phyloP scores from a whole-genome alignment of 1,140 invertebrate genomes.

The Drosophila bocki region DNA sequence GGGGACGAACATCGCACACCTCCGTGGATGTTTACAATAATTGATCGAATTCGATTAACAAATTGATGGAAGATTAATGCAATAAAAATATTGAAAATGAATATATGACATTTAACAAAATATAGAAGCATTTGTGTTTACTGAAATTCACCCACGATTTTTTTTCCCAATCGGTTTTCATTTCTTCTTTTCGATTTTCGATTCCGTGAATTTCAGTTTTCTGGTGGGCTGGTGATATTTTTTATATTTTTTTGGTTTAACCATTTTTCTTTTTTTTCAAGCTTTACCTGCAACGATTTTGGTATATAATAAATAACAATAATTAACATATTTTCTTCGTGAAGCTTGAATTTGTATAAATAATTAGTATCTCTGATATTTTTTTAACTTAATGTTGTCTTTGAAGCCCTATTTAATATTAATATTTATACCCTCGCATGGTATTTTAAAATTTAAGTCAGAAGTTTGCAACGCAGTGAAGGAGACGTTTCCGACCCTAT shows the following conservation, averaged over 20 bases:
- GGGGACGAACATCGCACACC: conserved; percentile 15
- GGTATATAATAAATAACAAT: background rate
- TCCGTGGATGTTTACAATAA: conserved; percentile 38
- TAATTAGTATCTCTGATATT: background rate
- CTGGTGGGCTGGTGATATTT: background rate
- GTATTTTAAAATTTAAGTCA: too few species aligned
- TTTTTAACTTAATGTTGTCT: background rate
- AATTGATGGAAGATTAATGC: conserved; percentile 1
- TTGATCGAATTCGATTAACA: conserved; percentile 9
- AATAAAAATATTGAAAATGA: background rate
- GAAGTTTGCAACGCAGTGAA: too few species aligned
- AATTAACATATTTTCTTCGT: background rate
- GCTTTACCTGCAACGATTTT: conserved; percentile 24
- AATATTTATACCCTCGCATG: background rate
- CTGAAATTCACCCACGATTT: conserved; percentile 5
- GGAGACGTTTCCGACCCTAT: too few species aligned
- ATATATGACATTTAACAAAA: conserved; percentile 30
- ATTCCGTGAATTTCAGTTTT: conserved; percentile 30
- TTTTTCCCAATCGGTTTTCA: conserved; percentile 2
- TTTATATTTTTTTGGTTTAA: background rate
- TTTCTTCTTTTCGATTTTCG: background rate
- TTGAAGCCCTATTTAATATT: background rate
- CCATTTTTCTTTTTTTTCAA: too few species aligned
- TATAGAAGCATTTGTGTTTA: background rate
- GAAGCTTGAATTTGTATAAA: background rate